Base-by-base conservation (phyloP, 2,113 vertebrate species). In the Struthidea cinerea region DNA sequence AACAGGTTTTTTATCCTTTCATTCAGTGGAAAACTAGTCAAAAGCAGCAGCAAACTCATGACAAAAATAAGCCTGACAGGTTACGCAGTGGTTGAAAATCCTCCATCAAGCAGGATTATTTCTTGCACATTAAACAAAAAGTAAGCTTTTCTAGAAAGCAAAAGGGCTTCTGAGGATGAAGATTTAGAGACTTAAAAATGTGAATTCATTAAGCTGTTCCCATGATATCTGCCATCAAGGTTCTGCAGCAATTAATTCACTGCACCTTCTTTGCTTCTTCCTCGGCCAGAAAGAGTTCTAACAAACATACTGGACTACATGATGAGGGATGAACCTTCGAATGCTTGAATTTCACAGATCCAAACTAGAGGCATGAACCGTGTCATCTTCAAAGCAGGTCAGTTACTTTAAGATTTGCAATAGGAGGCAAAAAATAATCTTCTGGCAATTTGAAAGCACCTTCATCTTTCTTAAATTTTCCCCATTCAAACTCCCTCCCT, bases 81-180 rank as follows among this genome's bases (percentile, higher is more conserved):
- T 73, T 83, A 61, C 2, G 1, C 65, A 89, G 56, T 32, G 20
- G 35, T 42, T 92, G 56, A 92, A 87, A 93, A 93, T 63, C 55
- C 30, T 79, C 80, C n/a, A 67, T 70, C 86, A 77, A 67, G 56
- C 27, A 69, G 76, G 74, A 96, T 96, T 95, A 92, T 76, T 96
- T 96, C 74, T 88, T 89, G 60, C 49, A 91, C 21, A 35, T 55
- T 86, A 89, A 89, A 95, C 0, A 7, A 86, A 91, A 97, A 69
- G 30, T 80, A 80, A 80, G 47, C 39, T 96, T 95, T 88, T 37
- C 89, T 83, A 92, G 80, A 91, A 94, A 91, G 95, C 73, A 95
- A 92, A 77, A 93, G 42, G 33, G 49, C 64, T 64, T 93, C 57
- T 37, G 42, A 86, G 68, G 37, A 77, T 81, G 71, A 77, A 65